A percentile compares a stretch with the other conserved stretches of the same genome.
phyloP scores from a whole-genome alignment of 2,113 vertebrate species.

The Dasyornis broadbenti region DNA sequence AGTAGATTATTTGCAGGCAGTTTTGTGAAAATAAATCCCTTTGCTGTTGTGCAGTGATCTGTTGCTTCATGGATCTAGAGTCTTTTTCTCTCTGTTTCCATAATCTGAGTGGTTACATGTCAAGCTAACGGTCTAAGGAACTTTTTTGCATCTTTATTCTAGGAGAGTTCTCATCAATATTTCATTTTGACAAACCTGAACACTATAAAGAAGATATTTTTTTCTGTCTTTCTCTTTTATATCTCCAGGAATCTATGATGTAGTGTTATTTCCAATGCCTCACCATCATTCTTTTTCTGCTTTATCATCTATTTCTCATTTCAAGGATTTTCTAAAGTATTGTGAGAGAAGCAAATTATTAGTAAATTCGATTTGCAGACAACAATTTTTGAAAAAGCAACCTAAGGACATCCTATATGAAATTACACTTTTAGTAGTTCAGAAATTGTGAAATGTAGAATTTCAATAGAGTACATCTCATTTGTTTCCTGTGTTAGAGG shows the following conservation, averaged over 20 bases:
- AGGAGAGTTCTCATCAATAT: neutral
- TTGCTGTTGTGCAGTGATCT: neutral
- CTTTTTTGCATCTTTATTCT: neutral
- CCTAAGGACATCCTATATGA: constrained; percentile 2
- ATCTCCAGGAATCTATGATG: neutral
- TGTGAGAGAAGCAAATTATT: constrained; percentile 20
- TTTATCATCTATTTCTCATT: constrained; percentile 34
- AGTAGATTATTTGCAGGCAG: neutral
- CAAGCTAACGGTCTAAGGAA: neutral
- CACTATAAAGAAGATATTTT: neutral
- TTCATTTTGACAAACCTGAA: neutral
- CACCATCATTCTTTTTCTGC: neutral
- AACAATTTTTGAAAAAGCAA: constrained; percentile 8
- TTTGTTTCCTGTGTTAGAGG: constrained; percentile 8
- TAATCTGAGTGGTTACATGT: neutral
- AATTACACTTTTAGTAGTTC: constrained; percentile 24
- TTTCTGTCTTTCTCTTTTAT: neutral
- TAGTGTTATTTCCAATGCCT: neutral
- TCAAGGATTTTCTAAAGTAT: constrained; percentile 32
- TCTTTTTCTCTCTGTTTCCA: neutral
- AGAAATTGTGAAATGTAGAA: neutral
- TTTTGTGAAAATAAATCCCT: neutral
- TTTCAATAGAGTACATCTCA: constrained; percentile 1
- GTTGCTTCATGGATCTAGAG: neutral
- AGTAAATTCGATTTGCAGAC: constrained; percentile 44